Evolutionary conservation across 2,113 vertebrate species (phyloP), one percentile per base, ranked within the genome.

Genomic region (Ceyx margarethae): DNA sequence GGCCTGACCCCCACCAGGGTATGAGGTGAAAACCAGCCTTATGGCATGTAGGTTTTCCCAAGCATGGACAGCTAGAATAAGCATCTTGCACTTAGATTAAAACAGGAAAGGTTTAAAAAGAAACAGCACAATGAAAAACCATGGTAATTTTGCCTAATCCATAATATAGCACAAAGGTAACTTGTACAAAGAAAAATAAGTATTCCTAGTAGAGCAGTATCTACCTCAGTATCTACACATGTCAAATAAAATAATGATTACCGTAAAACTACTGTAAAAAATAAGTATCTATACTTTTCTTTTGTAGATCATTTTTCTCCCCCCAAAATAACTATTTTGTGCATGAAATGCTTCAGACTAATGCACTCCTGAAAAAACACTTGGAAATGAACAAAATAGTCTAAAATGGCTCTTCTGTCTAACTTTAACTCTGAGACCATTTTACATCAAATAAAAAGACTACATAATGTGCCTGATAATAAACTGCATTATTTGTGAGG

Each of bases 341-440:
- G 73, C 1, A 8, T 64, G 66, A 93, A 96, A 91, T 88, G 74
- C 66, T 91, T 94, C 77, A 94, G 64, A 71, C 86, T 95, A 96
- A 95, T 87, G 93, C 90, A 87, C 78, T 94, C 78, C 42, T 89
- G 56, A 66, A 90, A 93, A 78, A 71, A 53, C 50, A 81, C 57
- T 4, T 78, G 72, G 57, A 93, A 80, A 94, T 43, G 66, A 96
- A 88, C 66, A 90, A 87, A 86, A 95, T 51, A 74, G 56, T 90
- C 80, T 94, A 81, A 96, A 95, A 91, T 67, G 80, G 76, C 75
- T 93, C 72, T 91, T 85, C 61, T 48, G 19, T 79, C 91, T 95
- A 94, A 96, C 81, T 95, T 96, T 94, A 93, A 88, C 75, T 94
- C 40, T n/a, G 60, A 82, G 48, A 81, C 60, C 67, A 48, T 95